phyloP scores from a whole-genome alignment of 1,140 invertebrate genomes.

The Capitella teleta region DNA sequence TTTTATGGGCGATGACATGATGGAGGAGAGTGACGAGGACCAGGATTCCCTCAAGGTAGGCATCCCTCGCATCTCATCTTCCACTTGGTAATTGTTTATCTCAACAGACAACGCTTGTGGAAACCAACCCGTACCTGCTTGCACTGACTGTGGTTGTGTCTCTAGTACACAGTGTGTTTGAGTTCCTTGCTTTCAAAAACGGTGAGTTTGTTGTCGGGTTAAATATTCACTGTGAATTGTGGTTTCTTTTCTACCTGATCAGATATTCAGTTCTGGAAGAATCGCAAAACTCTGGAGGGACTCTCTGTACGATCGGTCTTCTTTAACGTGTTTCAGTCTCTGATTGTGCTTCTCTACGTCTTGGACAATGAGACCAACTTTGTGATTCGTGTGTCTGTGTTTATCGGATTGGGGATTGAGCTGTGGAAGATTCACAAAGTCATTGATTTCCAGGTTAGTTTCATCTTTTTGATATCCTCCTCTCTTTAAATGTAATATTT shows the following conservation, averaged over 20 bases:
- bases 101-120: conserved; percentile 44
- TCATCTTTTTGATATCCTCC: background rate
- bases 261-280: conserved; percentile 99
- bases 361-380: conserved; percentile 98
- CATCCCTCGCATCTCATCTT: background rate
- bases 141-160: conserved; percentile 84
- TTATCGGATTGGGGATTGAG: conserved; percentile 89
- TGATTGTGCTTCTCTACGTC: conserved; percentile 90
- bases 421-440: conserved; percentile 99
- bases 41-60: conserved; percentile 83
- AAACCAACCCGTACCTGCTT: conserved; percentile 92
- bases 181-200: conserved; percentile 98
- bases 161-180: conserved; percentile 92
- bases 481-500: background rate
- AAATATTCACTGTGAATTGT: background rate
- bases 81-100: background rate
- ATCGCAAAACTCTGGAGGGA: conserved; percentile 90
- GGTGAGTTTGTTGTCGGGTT: conserved; percentile 45
- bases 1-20: conserved; percentile 48
- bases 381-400: conserved; percentile 72
- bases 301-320: conserved; percentile 96
- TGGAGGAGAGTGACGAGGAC: conserved; percentile 69
- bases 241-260: conserved; percentile 20
- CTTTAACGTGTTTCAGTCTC: conserved; percentile 94
- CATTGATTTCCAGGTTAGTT: conserved; percentile 41